Base-by-base conservation (phyloP, 2,113 vertebrate species). In the Semnornis frantzii region DNA sequence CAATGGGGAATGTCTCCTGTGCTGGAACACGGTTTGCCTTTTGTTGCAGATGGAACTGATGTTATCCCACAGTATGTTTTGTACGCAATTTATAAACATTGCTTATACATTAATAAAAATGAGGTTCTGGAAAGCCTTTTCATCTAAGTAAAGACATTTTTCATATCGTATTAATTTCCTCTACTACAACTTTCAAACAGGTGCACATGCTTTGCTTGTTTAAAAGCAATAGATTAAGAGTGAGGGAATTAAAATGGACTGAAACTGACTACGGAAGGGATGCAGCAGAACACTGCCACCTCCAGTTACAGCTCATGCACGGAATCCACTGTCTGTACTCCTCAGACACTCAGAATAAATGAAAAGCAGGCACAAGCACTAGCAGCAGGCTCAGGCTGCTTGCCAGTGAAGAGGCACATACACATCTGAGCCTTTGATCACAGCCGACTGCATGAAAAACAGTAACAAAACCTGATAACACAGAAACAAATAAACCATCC, bases 211-310 rank as follows among this genome's bases (percentile, higher is more conserved):
- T 92, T 94, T 87, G 70, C 87, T 95, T 95, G 94, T 96, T 97
- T 96, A 90, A 97, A 94, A 93, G 62, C 84, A 92, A 86, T 69
- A 96, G 91, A 96, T 95, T 94, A 95, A 69, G 92, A 89, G 88
- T 66, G 76, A 95, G 81, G 91, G 82, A 96, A 87, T 92, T 85
- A 94, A 91, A 95, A 89, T 90, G 74, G 82, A 83, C 93, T 94
- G 82, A 94, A 96, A 92, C 55, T 42, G 76, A 82, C 79, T 77
- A 18, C 24, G 55, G 64, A 93, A 95, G 71, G 95, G 95, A 96
- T 63, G 69, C 8, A 96, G 95, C 92, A 95, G 96, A 96, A 97
- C 66, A 97, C 92, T 97, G 97, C 97, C 97, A 96, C 64, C 96
- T 97, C 94, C 95, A 97, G 97, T 96, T 95, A 89, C 76, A 94